Conservation (phyloP, 2,888 invertebrate species). For the Phytoseiulus persimilis region DNA sequence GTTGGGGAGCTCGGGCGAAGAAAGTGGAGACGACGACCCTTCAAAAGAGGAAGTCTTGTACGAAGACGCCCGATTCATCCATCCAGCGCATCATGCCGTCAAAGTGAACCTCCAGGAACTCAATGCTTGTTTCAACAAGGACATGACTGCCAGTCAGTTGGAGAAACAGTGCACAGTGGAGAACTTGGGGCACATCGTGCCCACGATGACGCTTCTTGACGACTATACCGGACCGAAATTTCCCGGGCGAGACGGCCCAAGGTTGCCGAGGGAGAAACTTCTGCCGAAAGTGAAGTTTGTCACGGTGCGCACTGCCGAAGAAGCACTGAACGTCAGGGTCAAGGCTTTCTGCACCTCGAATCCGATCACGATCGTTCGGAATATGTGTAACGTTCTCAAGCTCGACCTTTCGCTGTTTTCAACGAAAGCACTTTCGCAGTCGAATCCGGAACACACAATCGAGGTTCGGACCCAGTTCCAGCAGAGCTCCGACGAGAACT, state of each 20-base stretch:
- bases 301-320: neutral
- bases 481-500: slow-evolving; percentile 93
- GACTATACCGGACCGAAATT: slow-evolving; percentile 8
- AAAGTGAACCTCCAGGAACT: slow-evolving; percentile 11
- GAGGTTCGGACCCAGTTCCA: slow-evolving; percentile 89
- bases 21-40: slow-evolving; percentile 16
- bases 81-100: slow-evolving; percentile 23
- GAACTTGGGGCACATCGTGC: slow-evolving; percentile 20
- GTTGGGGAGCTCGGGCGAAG: slow-evolving; percentile 17
- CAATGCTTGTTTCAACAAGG: slow-evolving; percentile 21
- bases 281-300: neutral
- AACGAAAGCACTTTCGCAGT: slow-evolving; percentile 93
- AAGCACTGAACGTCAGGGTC: slow-evolving; percentile 11
- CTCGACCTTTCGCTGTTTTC: slow-evolving; percentile 92
- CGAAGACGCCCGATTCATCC: slow-evolving; percentile 28
- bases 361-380: slow-evolving; percentile 35
- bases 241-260: slow-evolving; percentile 12
- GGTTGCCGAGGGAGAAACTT: slow-evolving; percentile 6
- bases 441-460: slow-evolving; percentile 86
- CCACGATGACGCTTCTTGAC: slow-evolving; percentile 20
- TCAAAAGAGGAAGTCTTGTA: slow-evolving; percentile 28
- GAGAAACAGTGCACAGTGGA: slow-evolving; percentile 20
- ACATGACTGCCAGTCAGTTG: neutral
- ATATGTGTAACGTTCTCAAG: slow-evolving; percentile 35
- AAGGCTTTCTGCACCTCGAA: slow-evolving; percentile 25